Evolutionary conservation across 2,888 invertebrate genomes (phyloP).

Genomic region (Xanthorhoe designata): DNA sequence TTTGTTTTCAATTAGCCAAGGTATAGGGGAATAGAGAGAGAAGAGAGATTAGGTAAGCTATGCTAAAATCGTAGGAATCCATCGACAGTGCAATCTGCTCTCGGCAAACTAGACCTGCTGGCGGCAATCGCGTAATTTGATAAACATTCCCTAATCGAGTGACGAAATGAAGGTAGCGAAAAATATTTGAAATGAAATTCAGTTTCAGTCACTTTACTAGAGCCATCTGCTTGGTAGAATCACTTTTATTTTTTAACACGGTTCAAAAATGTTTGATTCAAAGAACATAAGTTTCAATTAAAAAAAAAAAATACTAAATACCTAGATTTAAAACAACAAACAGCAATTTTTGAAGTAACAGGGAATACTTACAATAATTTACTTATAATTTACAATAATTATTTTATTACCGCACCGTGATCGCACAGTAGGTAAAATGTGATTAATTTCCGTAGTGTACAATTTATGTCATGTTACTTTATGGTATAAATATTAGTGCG

Average conservation of each 20-base stretch:
- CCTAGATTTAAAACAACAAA: too few relatives aligned
- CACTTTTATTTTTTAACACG: not conserved
- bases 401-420: too few relatives aligned
- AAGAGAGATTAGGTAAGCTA: slow-evolving; percentile 24
- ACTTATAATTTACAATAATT: too few relatives aligned
- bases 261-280: not conserved
- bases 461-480: too few relatives aligned
- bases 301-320: too few relatives aligned
- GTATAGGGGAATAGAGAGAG: slow-evolving; percentile 30
- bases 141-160: slow-evolving; percentile 81
- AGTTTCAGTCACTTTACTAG: not conserved
- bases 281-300: too few relatives aligned
- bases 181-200: slow-evolving; percentile 42
- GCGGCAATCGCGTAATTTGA: slow-evolving; percentile 79
- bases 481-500: too few relatives aligned
- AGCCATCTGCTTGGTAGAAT: not conserved
- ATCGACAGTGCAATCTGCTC: slow-evolving; percentile 71
- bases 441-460: too few relatives aligned
- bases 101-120: slow-evolving; percentile 70
- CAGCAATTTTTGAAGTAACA: too few relatives aligned
- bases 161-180: slow-evolving; percentile 62
- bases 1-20: slow-evolving; percentile 61
- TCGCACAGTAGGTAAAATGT: too few relatives aligned
- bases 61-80: slow-evolving; percentile 62
- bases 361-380: too few relatives aligned